These are phyloP conservation scores for Augiades crinisus DNA, from an alignment of 2,888 invertebrate genomes.

Conservation along the genomic window DNA sequence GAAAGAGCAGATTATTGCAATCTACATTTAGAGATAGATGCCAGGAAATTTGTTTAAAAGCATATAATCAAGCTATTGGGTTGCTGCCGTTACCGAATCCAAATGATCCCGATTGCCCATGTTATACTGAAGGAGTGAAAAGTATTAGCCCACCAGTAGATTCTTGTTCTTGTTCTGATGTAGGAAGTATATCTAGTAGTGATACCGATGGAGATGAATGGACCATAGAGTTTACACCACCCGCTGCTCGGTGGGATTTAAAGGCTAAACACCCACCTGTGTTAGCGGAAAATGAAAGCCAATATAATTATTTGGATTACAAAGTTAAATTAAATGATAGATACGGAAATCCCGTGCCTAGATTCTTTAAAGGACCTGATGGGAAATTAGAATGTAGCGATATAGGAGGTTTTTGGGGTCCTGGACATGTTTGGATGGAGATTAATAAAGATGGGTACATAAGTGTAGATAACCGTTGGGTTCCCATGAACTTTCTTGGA, in stretches of 20 bases:
- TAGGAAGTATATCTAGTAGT: slow-evolving; percentile 54
- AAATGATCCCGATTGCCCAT: slow-evolving; percentile 67
- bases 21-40: slow-evolving; percentile 70
- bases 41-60: slow-evolving; percentile 73
- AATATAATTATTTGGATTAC: slow-evolving; percentile 69
- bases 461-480: slow-evolving; percentile 68
- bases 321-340: slow-evolving; percentile 69
- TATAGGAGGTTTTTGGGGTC: slow-evolving; percentile 70
- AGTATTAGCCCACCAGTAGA: slow-evolving; percentile 51
- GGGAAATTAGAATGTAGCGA: slow-evolving; percentile 70
- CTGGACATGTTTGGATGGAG: slow-evolving; percentile 59
- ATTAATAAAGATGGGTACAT: slow-evolving; percentile 73
- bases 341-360: slow-evolving; percentile 61
- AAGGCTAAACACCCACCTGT: slow-evolving; percentile 62
- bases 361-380: slow-evolving; percentile 68
- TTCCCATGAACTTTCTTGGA: slow-evolving; percentile 65
- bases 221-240: slow-evolving; percentile 70
- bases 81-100: slow-evolving; percentile 61
- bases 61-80: slow-evolving; percentile 73
- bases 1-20: slow-evolving; percentile 64
- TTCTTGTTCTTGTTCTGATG: slow-evolving; percentile 72
- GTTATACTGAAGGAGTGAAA: slow-evolving; percentile 43
- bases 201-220: slow-evolving; percentile 73
- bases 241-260: slow-evolving; percentile 58
- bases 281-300: slow-evolving; percentile 47